Conservation (phyloP, 23 tunicate species). For the Ciona savignyi region DNA sequence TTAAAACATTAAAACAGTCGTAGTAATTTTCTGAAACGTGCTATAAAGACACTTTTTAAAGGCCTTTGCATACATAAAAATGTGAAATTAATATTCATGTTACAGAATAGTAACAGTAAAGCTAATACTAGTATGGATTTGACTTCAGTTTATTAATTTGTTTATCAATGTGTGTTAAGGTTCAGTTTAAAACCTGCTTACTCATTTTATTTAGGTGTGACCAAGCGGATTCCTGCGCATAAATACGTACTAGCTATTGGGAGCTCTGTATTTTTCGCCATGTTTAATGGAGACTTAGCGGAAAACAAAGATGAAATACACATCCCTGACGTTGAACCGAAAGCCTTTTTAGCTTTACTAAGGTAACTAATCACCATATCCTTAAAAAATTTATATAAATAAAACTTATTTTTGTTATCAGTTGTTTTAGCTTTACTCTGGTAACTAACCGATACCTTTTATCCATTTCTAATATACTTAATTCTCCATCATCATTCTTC, state of each 20-base stretch:
- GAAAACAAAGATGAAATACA: conserved; percentile 56
- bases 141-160: no score
- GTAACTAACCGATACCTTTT: neutral
- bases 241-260: conserved; percentile 83
- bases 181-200: no score
- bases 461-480: neutral
- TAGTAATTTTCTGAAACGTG: no score
- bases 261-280: conserved; percentile 90
- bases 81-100: no score
- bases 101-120: no score
- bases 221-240: conserved; percentile 66
- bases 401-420: no score
- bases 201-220: neutral
- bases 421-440: no score
- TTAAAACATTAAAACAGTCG: no score
- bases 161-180: no score
- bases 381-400: neutral
- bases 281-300: conserved; percentile 82
- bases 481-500: neutral
- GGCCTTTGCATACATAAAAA: no score
- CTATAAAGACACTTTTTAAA: no score
- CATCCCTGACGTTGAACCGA: conserved; percentile 91
- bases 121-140: no score
- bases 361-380: conserved; percentile 22
- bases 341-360: conserved; percentile 43